These are phyloP conservation scores for Setipinna tenuifilis DNA, from an alignment of 2,797 vertebrate genomes.

Conservation along the genomic window DNA sequence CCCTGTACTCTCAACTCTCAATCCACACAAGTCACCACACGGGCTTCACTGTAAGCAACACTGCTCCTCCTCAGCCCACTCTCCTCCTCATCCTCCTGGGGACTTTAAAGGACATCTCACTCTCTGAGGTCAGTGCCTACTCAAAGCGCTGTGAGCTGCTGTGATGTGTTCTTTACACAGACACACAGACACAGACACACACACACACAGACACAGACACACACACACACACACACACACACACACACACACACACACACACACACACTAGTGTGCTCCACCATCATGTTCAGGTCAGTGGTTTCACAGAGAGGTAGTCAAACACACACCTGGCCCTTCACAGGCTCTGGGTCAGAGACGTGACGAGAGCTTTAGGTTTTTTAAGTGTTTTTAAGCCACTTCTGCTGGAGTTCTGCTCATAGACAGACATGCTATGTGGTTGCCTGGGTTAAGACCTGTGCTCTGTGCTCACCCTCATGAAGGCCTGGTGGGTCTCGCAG, in stretches of 20 bases:
- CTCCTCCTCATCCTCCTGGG: too few relatives aligned
- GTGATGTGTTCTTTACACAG: conserved; percentile 15
- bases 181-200: neutral
- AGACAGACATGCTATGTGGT: too few relatives aligned
- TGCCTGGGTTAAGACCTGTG: too few relatives aligned
- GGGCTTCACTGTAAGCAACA: too few relatives aligned
- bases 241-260: too few relatives aligned
- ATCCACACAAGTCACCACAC: neutral
- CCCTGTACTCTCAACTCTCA: conserved; percentile 26
- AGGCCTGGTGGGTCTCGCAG: conserved; percentile 81
- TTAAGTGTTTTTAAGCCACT: too few relatives aligned
- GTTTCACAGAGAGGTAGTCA: neutral
- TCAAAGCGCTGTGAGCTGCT: conserved; percentile 50
- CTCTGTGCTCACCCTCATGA: conserved; percentile 83
- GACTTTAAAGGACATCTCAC: too few relatives aligned
- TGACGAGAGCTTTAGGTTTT: neutral
- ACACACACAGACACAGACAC: neutral
- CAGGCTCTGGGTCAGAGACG: neutral
- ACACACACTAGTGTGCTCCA: neutral
- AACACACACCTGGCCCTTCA: neutral
- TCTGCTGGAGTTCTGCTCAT: too few relatives aligned
- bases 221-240: too few relatives aligned
- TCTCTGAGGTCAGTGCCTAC: too few relatives aligned
- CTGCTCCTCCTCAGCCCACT: too few relatives aligned
- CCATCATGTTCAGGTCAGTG: neutral